These are phyloP conservation scores for Nycticorax nycticorax DNA, from an alignment of 2,113 vertebrate species.

Conservation along the genomic window DNA sequence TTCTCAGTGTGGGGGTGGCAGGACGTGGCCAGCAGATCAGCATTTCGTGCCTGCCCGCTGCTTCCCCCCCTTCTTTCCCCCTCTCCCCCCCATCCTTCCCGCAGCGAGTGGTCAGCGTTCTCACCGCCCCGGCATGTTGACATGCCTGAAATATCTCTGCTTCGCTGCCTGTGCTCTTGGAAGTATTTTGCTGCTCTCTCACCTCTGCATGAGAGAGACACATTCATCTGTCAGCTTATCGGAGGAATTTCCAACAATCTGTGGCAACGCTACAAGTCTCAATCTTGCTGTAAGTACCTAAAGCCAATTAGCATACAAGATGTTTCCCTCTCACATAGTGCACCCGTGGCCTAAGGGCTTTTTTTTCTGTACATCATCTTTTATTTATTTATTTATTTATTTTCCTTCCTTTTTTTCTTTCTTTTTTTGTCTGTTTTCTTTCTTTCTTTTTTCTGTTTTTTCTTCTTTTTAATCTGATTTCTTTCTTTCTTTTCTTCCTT, in stretches of 20 bases:
- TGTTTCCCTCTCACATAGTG: constrained; percentile 32
- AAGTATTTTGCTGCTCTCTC: constrained; percentile 54
- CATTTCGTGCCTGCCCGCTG: background rate
- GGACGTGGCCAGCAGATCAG: background rate
- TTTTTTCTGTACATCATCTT: background rate
- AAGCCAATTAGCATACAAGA: constrained; percentile 63
- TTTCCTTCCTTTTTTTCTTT: too few species aligned
- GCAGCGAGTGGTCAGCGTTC: constrained; percentile 33
- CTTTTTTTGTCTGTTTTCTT: too few species aligned
- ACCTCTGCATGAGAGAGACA: constrained; percentile 42
- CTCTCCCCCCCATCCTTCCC: background rate
- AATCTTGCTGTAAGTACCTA: constrained; percentile 55
- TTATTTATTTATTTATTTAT: too few species aligned
- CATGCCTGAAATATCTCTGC: constrained; percentile 58
- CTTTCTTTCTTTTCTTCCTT: too few species aligned
- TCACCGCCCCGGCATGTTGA: constrained; percentile 28
- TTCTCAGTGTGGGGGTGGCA: background rate
- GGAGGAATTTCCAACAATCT: constrained; percentile 54
- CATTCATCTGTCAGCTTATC: constrained; percentile 64
- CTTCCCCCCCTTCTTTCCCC: background rate
- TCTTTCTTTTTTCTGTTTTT: too few species aligned
- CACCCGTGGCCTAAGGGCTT: constrained; percentile 1
- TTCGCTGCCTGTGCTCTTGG: constrained; percentile 15
- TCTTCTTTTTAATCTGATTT: too few species aligned
- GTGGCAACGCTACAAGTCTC: constrained; percentile 34